A percentile compares a stretch with the other conserved stretches of the same genome.
Evolutionary conservation across 2,113 vertebrate species (phyloP).

Genomic region (Pterocles gutturalis): DNA sequence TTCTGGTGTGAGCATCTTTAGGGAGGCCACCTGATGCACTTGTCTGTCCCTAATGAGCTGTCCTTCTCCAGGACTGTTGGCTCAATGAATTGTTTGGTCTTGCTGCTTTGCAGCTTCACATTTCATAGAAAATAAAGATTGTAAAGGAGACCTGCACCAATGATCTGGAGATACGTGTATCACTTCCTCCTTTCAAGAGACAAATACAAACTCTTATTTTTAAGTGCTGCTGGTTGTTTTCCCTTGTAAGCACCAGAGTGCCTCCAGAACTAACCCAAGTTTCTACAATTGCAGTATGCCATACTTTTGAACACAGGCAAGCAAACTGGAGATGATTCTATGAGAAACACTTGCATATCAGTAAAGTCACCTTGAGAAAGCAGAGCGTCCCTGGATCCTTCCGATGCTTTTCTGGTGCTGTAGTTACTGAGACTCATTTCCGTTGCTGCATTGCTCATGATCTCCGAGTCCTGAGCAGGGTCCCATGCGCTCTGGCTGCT

Average conservation of each 20-base stretch:
- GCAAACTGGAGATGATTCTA: neutral
- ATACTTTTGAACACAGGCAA: neutral
- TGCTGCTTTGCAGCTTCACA: neutral
- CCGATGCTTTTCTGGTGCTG: neutral
- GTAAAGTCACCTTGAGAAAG: neutral
- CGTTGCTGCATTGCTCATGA: neutral
- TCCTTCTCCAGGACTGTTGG: neutral
- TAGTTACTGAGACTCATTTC: neutral
- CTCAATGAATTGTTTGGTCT: neutral
- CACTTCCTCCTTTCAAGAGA: neutral
- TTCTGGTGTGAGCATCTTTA: neutral
- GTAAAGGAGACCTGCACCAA: neutral
- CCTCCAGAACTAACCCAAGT: neutral
- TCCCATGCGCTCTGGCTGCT: neutral
- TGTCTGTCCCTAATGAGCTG: neutral
- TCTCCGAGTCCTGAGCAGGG: neutral
- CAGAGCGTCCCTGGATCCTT: neutral
- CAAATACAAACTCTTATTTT: neutral
- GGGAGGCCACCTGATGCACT: neutral
- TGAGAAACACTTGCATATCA: neutral
- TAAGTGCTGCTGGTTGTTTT: neutral
- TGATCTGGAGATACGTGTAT: neutral
- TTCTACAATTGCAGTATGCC: neutral
- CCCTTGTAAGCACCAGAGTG: neutral
- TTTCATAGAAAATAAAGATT: neutral